Conservation (phyloP, 1,140 invertebrate genomes). For the Papilio polyxenes region DNA sequence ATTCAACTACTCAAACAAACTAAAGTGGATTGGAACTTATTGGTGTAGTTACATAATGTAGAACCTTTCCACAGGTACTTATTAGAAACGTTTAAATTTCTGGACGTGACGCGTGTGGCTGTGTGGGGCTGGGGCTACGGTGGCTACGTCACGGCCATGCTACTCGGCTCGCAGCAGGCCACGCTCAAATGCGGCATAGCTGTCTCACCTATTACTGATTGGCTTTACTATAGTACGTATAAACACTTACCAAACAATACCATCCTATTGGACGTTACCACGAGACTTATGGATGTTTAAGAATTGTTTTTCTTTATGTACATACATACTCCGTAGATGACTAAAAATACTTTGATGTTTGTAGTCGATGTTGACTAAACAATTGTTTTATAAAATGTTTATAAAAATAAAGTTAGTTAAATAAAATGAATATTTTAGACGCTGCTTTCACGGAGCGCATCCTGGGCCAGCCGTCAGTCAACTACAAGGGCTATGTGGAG, state of each 20-base stretch:
- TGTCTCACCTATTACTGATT: conserved; percentile 96
- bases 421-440: conserved; percentile 82
- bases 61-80: conserved; percentile 83
- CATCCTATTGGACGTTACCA: too few species aligned
- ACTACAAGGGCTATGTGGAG: conserved; percentile 95
- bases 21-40: neutral
- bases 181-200: conserved; percentile 95
- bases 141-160: conserved; percentile 94
- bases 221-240: conserved; percentile 93
- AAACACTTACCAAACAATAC: conserved; percentile 50
- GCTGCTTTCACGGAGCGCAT: conserved; percentile 97
- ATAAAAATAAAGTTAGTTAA: neutral
- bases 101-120: conserved; percentile 92
- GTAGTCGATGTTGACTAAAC: neutral
- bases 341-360: too few species aligned
- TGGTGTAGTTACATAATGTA: too few species aligned
- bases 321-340: too few species aligned
- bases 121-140: conserved; percentile 99
- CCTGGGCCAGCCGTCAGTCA: conserved; percentile 92
- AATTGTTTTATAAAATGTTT: neutral
- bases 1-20: neutral
- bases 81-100: conserved; percentile 89
- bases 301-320: too few species aligned
- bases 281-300: too few species aligned
- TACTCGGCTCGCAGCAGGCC: conserved; percentile 91